Base-by-base conservation (phyloP, 2,797 vertebrate genomes). In the Paguma larvata region DNA sequence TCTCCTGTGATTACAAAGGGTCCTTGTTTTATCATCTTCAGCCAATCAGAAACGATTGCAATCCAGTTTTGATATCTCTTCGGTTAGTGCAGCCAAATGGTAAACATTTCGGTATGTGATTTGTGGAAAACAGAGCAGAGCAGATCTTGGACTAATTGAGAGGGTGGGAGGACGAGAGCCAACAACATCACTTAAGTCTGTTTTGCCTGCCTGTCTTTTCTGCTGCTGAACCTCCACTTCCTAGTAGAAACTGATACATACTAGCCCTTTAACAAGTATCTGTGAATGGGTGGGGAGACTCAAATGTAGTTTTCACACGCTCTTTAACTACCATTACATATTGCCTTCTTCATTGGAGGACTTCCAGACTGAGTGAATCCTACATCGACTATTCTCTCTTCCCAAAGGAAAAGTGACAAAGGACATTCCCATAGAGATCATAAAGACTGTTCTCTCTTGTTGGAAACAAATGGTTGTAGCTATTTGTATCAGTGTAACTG, bases 111-210 rank as follows among this genome's bases (percentile, higher is more conserved):
- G 41, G 38, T 62, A n/a, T 23, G 21, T 44, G 46, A 65, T 63
- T 89, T 90, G 32, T 90, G n/a, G 62, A 90, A 90, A 63, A 48
- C 38, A 88, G 53, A n/a, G 38, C 34, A 68, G 65, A 85, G 65
- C 67, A 41, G 34, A 32, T 75, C 27, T 62, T 44, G 27, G 70
- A 62, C 44, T 67, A 14, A 34, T 34, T 34, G 56, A 59, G 56
- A 21, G 21, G 56, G 56, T 0, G 3, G n/a, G 88, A 21, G 44
- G 21, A 27, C 46, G 79, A 51, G 46, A 38, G 44, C n/a, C 46
- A 53, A 34, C 1, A 11, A 34, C 1, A 11, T 79, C 44, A 51
- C 27, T 63, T 51, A 89, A 51, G 38, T 90, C n/a, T 16, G 12
- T 85, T 73, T 48, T 41, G n/a, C 46, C 16, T 90, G 9, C 6